A percentile compares a stretch with the other conserved stretches of the same genome.
Evolutionary conservation across 2,888 invertebrate genomes (phyloP).

Genomic region (Protodeltote pygarga): DNA sequence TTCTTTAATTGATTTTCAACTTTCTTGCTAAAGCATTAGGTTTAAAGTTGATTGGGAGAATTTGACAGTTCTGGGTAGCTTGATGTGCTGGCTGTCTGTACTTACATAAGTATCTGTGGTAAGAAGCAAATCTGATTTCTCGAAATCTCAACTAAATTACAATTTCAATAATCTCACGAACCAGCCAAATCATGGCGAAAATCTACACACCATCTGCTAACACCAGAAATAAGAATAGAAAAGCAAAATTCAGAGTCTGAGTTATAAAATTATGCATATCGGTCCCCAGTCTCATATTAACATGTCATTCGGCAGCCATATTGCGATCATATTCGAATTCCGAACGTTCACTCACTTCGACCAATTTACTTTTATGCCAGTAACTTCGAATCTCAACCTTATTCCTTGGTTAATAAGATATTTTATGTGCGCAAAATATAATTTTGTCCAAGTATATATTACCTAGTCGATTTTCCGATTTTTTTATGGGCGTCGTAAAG

Average conservation of each 20-base stretch:
- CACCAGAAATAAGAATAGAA: constrained; percentile 41
- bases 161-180: constrained; percentile 30
- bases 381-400: constrained; percentile 49
- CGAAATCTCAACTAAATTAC: constrained; percentile 9
- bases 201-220: constrained; percentile 41
- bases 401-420: constrained; percentile 17
- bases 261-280: constrained; percentile 83
- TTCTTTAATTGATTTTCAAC: no score
- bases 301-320: constrained; percentile 83
- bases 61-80: no score
- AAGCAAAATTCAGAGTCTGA: constrained; percentile 54
- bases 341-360: constrained; percentile 62
- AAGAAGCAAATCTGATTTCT: no score
- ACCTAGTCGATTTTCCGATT: constrained; percentile 60
- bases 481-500: constrained; percentile 74
- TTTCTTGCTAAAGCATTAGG: no score
- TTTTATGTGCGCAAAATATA: not conserved
- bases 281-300: constrained; percentile 77
- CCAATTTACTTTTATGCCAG: constrained; percentile 40
- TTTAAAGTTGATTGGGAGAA: no score
- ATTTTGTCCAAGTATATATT: constrained; percentile 62
- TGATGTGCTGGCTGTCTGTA: no score
- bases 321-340: constrained; percentile 81
- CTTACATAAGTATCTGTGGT: no score
- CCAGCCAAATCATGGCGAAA: constrained; percentile 22